Evolutionary conservation across 2,888 invertebrate genomes (phyloP), one percentile per base, ranked within the genome.

Genomic region (Pterobdella sp.): DNA sequence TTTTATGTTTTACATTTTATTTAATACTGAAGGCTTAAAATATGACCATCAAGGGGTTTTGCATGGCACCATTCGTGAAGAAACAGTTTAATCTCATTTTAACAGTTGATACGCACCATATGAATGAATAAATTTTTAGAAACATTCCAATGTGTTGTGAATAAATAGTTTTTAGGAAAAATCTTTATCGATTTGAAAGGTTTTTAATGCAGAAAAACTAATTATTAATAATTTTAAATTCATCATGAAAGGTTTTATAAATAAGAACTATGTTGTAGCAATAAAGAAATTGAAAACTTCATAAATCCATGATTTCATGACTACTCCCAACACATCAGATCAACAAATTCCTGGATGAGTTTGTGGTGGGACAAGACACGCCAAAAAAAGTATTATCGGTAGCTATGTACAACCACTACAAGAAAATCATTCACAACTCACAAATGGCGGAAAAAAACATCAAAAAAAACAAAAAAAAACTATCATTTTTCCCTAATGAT

Each of bases 371-470:
- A 0, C 97, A 98, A 84, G 93, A 95, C 78, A 89, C 91, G 84
- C 97, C 97, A 0, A 98, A 98, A 86, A 96, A 96, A 85, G 94
- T 96, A 52, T 86, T 98, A 52, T 90, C 96, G 0, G 97, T 97
- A 52, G 96, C 97, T 14, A 97, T 98, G 0, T 98, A 98, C 86
- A 96, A 97, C 86, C 98, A 98, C 84, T 98, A 97, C 85, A 96
- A 97, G 86, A 87, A 96, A 80, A 93, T 98, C 81, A 92, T 91
- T 84, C 94, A 96, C 84, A 96, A 96, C 85, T n/a, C 3, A 73
- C 2, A 65, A 7, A 1, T 60, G 22, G 29, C n/a, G 32, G 10
- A 56, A 60, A 35, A 67, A 34, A 14, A 7, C 32, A 7, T 34
- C 18, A 34, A 65, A 32, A 65, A 29, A 2, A 32, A n/a, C 29